These are phyloP conservation scores for Pteropus rufus DNA, from an alignment of 2,797 vertebrate genomes.

Conservation along the genomic window DNA sequence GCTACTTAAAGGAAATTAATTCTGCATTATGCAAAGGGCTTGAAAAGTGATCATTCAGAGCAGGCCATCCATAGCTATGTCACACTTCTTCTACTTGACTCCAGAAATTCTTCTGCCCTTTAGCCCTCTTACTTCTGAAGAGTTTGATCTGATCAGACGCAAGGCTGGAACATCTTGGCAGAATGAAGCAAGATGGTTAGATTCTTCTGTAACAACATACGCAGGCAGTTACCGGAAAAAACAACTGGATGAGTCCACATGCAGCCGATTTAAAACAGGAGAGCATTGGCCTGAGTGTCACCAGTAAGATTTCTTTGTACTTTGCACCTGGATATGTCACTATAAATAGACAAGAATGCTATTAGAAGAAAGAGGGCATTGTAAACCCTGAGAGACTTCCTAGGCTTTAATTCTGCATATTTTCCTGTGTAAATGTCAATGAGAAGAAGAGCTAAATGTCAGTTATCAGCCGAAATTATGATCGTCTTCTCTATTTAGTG, in stretches of 20 bases:
- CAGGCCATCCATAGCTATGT: constrained; percentile 39
- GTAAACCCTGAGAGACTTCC: neutral
- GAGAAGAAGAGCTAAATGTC: neutral
- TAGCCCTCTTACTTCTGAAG: constrained; percentile 64
- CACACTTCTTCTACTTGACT: constrained; percentile 70
- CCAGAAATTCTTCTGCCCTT: constrained; percentile 72
- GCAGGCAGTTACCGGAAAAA: constrained; percentile 67
- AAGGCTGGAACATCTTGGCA: constrained; percentile 63
- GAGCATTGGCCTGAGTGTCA: constrained; percentile 47
- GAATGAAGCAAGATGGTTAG: constrained; percentile 42
- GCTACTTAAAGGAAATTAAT: constrained; percentile 18
- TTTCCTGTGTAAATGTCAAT: neutral
- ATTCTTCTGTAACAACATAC: constrained; percentile 55
- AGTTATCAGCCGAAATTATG: neutral
- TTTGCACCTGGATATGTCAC: neutral
- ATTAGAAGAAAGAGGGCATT: neutral
- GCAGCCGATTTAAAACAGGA: constrained; percentile 1
- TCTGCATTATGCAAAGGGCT: constrained; percentile 37
- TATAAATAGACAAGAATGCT: neutral
- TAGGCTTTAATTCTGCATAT: neutral
- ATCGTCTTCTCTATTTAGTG: neutral
- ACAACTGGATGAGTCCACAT: constrained; percentile 33
- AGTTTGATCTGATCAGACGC: constrained; percentile 74
- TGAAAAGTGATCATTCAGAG: neutral
- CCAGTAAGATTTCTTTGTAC: constrained; percentile 53